Percentiles rank a stretch among this genome's conserved stretches.
These are phyloP conservation scores for Chrysoperla carnea DNA, from an alignment of 1,140 invertebrate species.

Conservation along the genomic window DNA sequence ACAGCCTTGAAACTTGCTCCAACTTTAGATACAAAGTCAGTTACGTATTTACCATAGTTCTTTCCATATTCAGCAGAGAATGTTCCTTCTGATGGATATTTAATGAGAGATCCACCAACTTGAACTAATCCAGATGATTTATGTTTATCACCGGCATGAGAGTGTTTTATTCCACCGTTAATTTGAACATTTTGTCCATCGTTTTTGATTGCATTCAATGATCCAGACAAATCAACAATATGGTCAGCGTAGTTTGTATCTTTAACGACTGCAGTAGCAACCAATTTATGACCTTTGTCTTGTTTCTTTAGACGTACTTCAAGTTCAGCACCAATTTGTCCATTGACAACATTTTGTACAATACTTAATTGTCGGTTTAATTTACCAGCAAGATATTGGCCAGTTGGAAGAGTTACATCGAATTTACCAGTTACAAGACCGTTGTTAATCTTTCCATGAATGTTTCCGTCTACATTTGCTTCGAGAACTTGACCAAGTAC, in stretches of 20 bases:
- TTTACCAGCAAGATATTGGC: conserved; percentile 30
- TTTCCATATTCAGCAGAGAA: too few species aligned
- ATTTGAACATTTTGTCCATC: conserved; percentile 8
- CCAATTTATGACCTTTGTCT: conserved; percentile 24
- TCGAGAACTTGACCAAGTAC: conserved; percentile 32
- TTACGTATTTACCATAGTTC: too few species aligned
- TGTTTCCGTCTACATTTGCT: conserved; percentile 29
- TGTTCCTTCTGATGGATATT: too few species aligned
- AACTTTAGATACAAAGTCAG: too few species aligned
- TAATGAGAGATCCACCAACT: too few species aligned
- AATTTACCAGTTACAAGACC: conserved; percentile 25
- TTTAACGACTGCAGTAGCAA: conserved; percentile 15
- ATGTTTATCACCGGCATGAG: too few species aligned
- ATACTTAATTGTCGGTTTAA: conserved; percentile 20
- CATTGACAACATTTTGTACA: conserved; percentile 22
- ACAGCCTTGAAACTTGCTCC: too few species aligned
- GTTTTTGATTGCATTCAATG: conserved; percentile 13
- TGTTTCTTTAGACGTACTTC: conserved; percentile 32
- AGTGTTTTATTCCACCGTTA: conserved; percentile 10
- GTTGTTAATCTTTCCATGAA: conserved; percentile 19
- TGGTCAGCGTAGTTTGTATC: conserved; percentile 23
- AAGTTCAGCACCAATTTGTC: conserved; percentile 24
- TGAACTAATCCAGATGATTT: too few species aligned
- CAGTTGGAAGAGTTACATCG: conserved; percentile 35
- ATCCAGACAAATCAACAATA: conserved; percentile 18